Evolutionary conservation across 2,888 invertebrate species (phyloP).

Genomic region (Oeneis ivallda): DNA sequence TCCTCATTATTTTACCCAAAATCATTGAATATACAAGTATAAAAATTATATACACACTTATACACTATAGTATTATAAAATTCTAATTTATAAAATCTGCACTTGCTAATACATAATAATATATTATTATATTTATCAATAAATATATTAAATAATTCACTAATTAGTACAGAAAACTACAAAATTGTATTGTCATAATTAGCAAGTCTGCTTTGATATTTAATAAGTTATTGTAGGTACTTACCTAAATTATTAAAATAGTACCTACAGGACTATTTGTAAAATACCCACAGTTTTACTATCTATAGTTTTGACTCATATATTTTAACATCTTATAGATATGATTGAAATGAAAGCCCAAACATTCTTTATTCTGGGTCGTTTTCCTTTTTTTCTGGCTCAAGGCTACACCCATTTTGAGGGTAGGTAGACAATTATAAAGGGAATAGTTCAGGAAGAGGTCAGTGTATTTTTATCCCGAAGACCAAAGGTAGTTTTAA

Average conservation of each 20-base stretch:
- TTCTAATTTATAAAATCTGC: slow-evolving; percentile 2
- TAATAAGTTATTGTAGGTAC: neutral
- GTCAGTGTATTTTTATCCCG: too few species aligned
- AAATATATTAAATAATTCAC: neutral
- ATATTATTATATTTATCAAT: neutral
- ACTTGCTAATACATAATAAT: slow-evolving; percentile 2
- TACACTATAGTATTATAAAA: slow-evolving; percentile 4
- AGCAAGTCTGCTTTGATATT: slow-evolving; percentile 12
- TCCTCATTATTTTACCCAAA: neutral
- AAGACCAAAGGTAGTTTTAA: too few species aligned
- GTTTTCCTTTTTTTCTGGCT: too few species aligned
- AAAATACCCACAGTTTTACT: slow-evolving; percentile 11
- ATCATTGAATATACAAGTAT: slow-evolving; percentile 2
- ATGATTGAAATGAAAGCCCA: too few species aligned
- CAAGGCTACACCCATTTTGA: too few species aligned
- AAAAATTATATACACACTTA: neutral
- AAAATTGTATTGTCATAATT: slow-evolving; percentile 19
- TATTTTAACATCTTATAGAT: too few species aligned
- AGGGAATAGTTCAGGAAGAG: too few species aligned
- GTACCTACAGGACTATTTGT: slow-evolving; percentile 9
- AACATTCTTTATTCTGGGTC: too few species aligned
- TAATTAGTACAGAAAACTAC: slow-evolving; percentile 9
- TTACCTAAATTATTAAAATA: neutral
- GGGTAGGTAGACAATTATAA: too few species aligned
- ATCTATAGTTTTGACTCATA: neutral